phyloP scores from a whole-genome alignment of 2,888 invertebrate species.

The Hirtodrosophila cameraria region DNA sequence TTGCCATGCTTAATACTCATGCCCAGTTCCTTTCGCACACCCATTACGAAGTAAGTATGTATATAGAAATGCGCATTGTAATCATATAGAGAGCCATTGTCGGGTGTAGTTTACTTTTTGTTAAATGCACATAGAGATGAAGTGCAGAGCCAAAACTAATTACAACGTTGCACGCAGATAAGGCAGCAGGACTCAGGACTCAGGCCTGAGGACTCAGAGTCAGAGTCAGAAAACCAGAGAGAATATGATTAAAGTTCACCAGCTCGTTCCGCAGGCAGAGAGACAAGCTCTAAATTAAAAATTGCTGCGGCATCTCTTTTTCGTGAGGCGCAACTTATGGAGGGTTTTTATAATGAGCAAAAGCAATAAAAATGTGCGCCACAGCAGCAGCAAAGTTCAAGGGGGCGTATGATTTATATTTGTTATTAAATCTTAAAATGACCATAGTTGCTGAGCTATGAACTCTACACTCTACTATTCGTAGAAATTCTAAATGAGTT shows the following conservation, averaged over 20 bases:
- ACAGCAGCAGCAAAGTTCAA: constrained; percentile 39
- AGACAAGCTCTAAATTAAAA: constrained; percentile 72
- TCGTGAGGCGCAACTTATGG: constrained; percentile 46
- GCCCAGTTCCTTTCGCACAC: constrained; percentile 1
- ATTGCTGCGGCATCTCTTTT: constrained; percentile 66
- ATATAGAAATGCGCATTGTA: constrained; percentile 54
- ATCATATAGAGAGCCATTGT: constrained; percentile 60
- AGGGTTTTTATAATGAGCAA: constrained; percentile 65
- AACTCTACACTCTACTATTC: not conserved
- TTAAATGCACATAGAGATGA: constrained; percentile 36
- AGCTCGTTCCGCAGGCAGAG: constrained; percentile 15
- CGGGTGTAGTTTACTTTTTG: constrained; percentile 41
- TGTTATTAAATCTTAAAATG: constrained; percentile 68
- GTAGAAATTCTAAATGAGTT: constrained; percentile 47
- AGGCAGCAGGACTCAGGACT: constrained; percentile 15
- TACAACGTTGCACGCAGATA: constrained; percentile 64
- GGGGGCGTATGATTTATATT: constrained; percentile 73
- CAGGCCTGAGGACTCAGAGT: not conserved
- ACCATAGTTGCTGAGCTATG: constrained; percentile 20
- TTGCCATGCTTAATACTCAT: constrained; percentile 16
- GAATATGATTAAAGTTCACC: constrained; percentile 75
- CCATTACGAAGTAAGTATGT: constrained; percentile 31
- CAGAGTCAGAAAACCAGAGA: constrained; percentile 19
- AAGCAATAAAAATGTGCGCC: constrained; percentile 67
- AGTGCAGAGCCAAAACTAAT: constrained; percentile 66